Percentiles rank a stretch among this genome's conserved stretches.
Evolutionary conservation across 2,797 vertebrate species (phyloP).

Genomic region (Cyprinodon diabolis): DNA sequence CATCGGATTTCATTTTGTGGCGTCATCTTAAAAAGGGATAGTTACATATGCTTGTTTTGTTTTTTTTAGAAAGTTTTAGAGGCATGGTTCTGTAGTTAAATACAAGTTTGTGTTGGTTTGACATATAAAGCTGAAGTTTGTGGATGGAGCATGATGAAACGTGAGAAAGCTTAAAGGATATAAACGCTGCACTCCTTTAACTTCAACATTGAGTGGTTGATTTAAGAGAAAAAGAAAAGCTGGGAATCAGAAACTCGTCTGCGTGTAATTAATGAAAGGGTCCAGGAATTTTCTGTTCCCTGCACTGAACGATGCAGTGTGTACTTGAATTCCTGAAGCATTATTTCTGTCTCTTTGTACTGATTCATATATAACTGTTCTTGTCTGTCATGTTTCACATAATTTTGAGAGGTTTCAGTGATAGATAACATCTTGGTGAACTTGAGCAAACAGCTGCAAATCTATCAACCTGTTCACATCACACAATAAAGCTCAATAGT

Average conservation of each 20-base stretch:
- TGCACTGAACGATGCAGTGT: not conserved
- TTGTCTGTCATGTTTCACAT: not conserved
- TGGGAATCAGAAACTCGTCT: not conserved
- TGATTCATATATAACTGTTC: not conserved
- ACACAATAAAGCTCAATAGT: not conserved
- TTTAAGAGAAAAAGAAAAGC: not conserved
- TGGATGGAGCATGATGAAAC: not conserved
- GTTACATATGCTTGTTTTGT: not conserved
- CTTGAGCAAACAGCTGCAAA: not conserved
- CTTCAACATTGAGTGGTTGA: not conserved
- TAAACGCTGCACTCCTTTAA: slow-evolving; percentile 3
- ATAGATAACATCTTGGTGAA: not conserved
- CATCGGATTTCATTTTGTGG: not conserved
- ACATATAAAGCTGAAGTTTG: not conserved
- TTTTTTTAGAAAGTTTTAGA: not conserved
- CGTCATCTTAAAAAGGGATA: not conserved
- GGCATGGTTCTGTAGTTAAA: not conserved
- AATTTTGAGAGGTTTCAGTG: not conserved
- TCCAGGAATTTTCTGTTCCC: not conserved
- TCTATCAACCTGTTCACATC: not conserved
- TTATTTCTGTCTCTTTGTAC: not conserved
- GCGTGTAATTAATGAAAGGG: not conserved
- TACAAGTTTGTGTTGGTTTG: not conserved
- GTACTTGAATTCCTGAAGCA: not conserved
- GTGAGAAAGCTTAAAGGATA: not conserved